A percentile compares a stretch with the other conserved stretches of the same genome.
Conservation (phyloP, 2,113 vertebrate species). For the Pitta sordida region DNA sequence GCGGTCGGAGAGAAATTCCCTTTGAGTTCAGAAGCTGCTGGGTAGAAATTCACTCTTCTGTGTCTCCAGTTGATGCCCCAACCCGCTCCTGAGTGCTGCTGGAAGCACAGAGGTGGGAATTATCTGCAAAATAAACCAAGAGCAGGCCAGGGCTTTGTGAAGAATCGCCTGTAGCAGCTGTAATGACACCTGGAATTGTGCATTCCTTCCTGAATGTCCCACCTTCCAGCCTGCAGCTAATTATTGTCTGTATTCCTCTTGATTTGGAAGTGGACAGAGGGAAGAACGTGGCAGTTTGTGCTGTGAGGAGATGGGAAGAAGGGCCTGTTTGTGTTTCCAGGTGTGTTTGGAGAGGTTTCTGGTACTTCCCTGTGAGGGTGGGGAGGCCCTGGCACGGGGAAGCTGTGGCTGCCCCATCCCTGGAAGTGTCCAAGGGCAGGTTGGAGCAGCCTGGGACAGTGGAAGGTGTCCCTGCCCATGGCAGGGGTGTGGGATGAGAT, state of each 20-base stretch:
- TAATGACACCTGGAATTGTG: fast-evolving
- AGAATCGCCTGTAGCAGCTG: neutral
- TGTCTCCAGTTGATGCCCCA: neutral
- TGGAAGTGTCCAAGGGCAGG: neutral
- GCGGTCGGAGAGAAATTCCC: neutral
- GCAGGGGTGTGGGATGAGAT: neutral
- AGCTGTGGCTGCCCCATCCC: neutral
- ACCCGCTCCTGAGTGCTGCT: neutral
- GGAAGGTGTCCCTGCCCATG: neutral
- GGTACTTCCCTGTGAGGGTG: neutral
- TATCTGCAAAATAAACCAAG: neutral
- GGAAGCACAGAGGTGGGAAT: neutral
- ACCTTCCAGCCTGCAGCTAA: neutral
- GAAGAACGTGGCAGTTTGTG: neutral
- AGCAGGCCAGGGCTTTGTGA: neutral
- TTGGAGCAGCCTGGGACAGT: fast-evolving
- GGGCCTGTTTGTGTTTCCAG: neutral
- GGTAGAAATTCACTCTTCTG: neutral
- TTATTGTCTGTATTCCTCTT: neutral
- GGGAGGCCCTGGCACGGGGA: neutral
- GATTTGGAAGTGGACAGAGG: neutral
- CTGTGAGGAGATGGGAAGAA: neutral
- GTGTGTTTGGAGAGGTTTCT: neutral
- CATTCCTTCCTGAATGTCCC: no score
- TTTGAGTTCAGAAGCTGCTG: neutral